Evolutionary conservation across 2,888 invertebrate genomes (phyloP), one percentile per base, ranked within the genome.

Genomic region (Sisyra terminalis): DNA sequence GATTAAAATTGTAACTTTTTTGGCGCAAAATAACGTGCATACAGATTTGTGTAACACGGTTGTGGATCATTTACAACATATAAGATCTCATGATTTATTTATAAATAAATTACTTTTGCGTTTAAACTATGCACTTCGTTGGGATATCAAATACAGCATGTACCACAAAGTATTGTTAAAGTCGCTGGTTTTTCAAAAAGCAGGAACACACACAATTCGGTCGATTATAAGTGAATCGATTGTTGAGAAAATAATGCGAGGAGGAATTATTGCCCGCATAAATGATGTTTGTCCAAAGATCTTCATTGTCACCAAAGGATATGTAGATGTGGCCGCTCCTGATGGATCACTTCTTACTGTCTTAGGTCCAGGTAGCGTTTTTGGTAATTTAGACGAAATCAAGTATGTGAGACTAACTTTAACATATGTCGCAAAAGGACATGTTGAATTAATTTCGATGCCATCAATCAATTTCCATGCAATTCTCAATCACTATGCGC

Each of bases 251-350:
- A 44, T 49, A 17, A 44, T 44, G 18, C 46, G 48, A 18, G 49
- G 47, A 10, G 49, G 50, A 7, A 47, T 48, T 24, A 42, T 50
- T 8, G 40, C 46, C 9, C 45, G 47, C 2, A 43, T 48, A 11
- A 50, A 51, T 32, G 50, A 51, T 35, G 43, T 51, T 15, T 44
- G 45, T 17, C 35, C 30, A 5, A 43, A 49, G 17, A 44, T 50
- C 9, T 47, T 46, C 34, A 45, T 51, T n/a, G 11, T 51, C 7
- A 44, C 45, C 13, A 44, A 44, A 13, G 51, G 51, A 2, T 44
- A 43, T 14, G 48, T 49, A 2, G 50, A 51, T 29, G 47, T 51
- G 5, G 42, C 50, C 5, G 48, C 49, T n/a, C 47, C 49, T 1
- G 49, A 49, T 40, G 50, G 50, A 11, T 48, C 45, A 7, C 39